Percentiles rank a stretch among this genome's conserved stretches.
Evolutionary conservation across 2,888 invertebrate species (phyloP).

Genomic region (Drosophila sordidula): DNA sequence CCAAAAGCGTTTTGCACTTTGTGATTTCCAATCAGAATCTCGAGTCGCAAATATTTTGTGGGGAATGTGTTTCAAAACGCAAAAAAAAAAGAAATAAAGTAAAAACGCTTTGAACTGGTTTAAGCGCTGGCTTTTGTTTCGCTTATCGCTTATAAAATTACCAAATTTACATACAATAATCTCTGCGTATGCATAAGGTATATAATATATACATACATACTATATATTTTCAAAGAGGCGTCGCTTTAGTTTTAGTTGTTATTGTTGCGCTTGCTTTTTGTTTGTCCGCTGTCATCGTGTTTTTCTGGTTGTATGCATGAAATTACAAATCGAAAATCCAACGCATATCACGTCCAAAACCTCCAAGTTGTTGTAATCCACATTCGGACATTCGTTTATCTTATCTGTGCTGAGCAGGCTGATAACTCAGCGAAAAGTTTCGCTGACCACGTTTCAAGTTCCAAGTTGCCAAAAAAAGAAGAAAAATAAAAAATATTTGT

Average conservation of each 20-base stretch:
- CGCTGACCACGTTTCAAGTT: conserved; percentile 51
- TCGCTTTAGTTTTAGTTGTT: conserved; percentile 39
- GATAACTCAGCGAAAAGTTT: conserved; percentile 46
- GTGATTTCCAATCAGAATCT: conserved; percentile 43
- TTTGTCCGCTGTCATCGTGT: conserved; percentile 55
- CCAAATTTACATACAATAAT: conserved; percentile 39
- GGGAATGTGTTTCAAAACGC: conserved; percentile 12
- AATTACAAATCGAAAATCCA: conserved; percentile 35
- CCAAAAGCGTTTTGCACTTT: conserved; percentile 31
- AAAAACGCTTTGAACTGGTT: conserved; percentile 48
- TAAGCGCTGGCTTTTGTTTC: conserved; percentile 5
- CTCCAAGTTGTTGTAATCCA: conserved; percentile 37
- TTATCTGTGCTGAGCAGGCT: conserved; percentile 46
- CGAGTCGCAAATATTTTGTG: conserved; percentile 44
- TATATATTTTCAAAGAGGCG: conserved; percentile 31
- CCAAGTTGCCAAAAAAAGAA: conserved; percentile 29
- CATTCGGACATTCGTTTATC: conserved; percentile 50
- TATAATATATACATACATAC: conserved; percentile 30
- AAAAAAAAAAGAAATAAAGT: conserved; percentile 1
- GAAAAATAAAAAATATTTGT: conserved; percentile 5
- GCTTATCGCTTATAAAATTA: conserved; percentile 32
- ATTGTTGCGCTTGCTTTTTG: conserved; percentile 37
- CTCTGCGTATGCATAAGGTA: conserved; percentile 15
- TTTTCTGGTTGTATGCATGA: conserved; percentile 64
- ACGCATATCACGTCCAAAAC: conserved; percentile 40